Evolutionary conservation across 2,797 vertebrate species (phyloP).

Genomic region (Astyanax mexicanus): DNA sequence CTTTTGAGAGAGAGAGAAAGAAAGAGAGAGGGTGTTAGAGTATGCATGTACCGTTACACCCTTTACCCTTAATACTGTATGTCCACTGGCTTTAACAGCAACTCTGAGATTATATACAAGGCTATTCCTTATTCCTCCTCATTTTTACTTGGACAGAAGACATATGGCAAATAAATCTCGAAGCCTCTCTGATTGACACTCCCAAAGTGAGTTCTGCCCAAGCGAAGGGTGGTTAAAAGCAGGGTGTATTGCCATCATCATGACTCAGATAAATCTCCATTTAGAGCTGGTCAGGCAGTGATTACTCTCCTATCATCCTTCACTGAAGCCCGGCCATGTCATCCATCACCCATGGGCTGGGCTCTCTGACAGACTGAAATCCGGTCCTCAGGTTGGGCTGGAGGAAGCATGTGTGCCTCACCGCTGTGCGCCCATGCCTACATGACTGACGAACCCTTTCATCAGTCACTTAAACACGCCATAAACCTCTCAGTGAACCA

Average conservation of each 20-base stretch:
- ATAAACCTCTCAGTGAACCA: conserved; percentile 30
- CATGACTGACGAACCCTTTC: conserved; percentile 48
- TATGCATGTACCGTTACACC: no score
- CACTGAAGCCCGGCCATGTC: conserved; percentile 25
- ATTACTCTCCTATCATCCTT: conserved; percentile 12
- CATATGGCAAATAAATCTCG: conserved; percentile 3
- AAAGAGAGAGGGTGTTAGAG: no score
- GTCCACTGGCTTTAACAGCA: background rate
- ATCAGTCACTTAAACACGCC: conserved; percentile 23
- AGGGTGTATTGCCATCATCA: background rate
- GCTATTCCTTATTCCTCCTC: background rate
- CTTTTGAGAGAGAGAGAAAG: no score
- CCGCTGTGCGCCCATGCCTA: conserved; percentile 16
- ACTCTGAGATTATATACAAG: background rate
- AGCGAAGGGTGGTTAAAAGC: background rate
- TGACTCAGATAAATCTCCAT: background rate
- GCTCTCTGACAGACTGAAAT: conserved; percentile 22
- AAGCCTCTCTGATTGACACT: conserved; percentile 2
- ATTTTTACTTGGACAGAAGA: conserved; percentile 1
- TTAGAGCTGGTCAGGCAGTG: background rate
- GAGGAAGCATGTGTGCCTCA: conserved; percentile 2
- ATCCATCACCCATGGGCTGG: conserved; percentile 35
- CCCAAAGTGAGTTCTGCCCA: conserved; percentile 9
- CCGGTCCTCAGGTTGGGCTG: conserved; percentile 16
- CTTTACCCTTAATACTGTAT: no score